These are phyloP conservation scores for Sphenopsis melanotis DNA, from an alignment of 2,797 vertebrate genomes.

Conservation along the genomic window DNA sequence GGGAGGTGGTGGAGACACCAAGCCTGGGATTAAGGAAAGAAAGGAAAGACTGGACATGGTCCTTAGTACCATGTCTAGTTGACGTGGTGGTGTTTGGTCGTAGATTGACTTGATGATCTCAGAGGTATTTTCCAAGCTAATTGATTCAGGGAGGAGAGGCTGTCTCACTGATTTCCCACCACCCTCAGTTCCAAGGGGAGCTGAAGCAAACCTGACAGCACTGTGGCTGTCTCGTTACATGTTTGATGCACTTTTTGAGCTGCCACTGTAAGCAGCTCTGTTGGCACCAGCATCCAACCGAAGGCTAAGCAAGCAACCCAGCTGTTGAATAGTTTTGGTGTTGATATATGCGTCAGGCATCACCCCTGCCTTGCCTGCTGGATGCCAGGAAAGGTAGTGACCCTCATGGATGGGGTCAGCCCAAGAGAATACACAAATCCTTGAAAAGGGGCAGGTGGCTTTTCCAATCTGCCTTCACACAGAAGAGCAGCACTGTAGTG, in stretches of 20 bases:
- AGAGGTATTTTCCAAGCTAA: background rate
- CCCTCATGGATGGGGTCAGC: background rate
- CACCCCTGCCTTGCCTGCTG: background rate
- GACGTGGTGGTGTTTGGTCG: background rate
- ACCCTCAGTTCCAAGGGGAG: background rate
- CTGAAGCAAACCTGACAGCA: background rate
- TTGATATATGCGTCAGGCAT: background rate
- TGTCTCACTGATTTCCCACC: background rate
- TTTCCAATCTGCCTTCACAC: background rate
- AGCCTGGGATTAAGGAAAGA: background rate
- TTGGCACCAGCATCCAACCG: accelerated
- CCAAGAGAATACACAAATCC: background rate
- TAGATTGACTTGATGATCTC: background rate
- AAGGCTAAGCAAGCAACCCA: background rate
- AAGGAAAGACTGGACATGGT: background rate
- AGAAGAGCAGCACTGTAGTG: background rate
- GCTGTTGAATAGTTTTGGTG: background rate
- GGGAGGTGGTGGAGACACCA: background rate
- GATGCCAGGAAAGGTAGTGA: background rate
- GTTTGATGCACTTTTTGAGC: background rate
- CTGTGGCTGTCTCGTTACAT: accelerated
- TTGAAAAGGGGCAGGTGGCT: background rate
- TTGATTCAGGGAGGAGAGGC: background rate
- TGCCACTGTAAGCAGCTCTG: background rate
- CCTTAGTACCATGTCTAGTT: background rate